Base-by-base conservation (phyloP, 2,888 invertebrate species). In the Idaea biselata region DNA sequence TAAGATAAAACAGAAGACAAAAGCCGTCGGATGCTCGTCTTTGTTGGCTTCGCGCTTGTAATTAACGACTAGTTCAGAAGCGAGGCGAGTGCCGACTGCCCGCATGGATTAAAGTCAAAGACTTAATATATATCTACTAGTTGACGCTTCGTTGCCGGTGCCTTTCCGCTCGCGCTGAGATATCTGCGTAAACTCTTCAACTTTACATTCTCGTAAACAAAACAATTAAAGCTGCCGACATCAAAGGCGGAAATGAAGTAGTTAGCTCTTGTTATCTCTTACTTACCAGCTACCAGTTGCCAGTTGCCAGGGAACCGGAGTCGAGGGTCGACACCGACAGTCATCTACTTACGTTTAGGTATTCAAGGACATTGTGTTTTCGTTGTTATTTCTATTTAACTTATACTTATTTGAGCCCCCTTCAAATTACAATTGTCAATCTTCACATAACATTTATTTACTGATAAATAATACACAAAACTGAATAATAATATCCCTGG, bases 1-100 rank as follows among this genome's bases (percentile, higher is more conserved):
- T 91, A 90, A 89, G 90, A 89, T 90, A 89, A 90, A 88, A 86
- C 86, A 83, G 82, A 80, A 78, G 85, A 87, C 88, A 88, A 89
- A 87, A 80, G 85, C 81, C 82, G 78, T 77, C 76, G 80, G 82
- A 83, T 71, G 78, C 75, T 67, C 72, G 73, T 76, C 77, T 80
- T 86, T 87, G 84, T 84, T 80, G 73, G 74, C 74, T 73, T 74
- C 74, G 78, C 74, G 76, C 76, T 76, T 79, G 82, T 88, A 87
- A 89, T 88, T 87, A 87, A 82, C 82, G 80, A 76, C 75, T 69
- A 73, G 76, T 79, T 80, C 75, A 71, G 74, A 72, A 68, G 25
- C 25, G 25, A 25, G 5, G 25, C 25, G 25, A 25, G 3, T 25
- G 25, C 63, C 61, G 60, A 65, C 79, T 79, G 78, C 86, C 84